Evolutionary conservation across 92 coral and sea anemone species (phyloP), one percentile per base, ranked within the genome.

Genomic region (Zoanthus sociatus): DNA sequence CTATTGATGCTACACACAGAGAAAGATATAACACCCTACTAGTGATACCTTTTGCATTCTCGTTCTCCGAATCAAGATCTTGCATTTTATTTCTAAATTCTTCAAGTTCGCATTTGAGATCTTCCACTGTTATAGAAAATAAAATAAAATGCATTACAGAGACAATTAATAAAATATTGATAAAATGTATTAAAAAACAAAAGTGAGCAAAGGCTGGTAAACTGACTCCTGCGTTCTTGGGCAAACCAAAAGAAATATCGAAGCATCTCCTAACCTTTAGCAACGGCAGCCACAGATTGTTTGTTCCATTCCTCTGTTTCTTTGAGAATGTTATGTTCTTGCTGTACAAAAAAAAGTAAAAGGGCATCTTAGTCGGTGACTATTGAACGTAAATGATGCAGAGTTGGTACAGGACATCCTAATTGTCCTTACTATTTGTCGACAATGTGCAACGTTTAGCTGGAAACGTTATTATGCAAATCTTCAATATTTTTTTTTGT

Each of bases 251-350:
- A 18, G n/a, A 15, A 9, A 76, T 48, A 76, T 50, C 42, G 44
- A 15, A 14, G 0, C 5, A 44, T 37, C 26, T 45, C 5, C 86
- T 16, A 77, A 94, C 98, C 95, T 90, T 90, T 83, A 68, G 55
- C 76, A 54, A 60, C 71, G 18, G 90, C 82, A 37, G 71, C 88
- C 3, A 82, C 93, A 12, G 91, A 79, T 68, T 86, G 72, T 72
- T 86, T 82, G 48, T 58, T 78, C 95, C 98, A 94, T 21, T 86
- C 78, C 68, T 88, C 88, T 33, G 88, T 90, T 79, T 94, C 98
- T 82, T 82, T 93, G 71, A 75, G 79, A 47, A 94, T 78, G 61
- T 93, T 92, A 21, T 90, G 89, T 18, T 90, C 87, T 42, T 90
- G 83, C 98, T 94, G 70, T 13, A 0, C 61, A 16, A 20, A 8